Evolutionary conservation across 2,888 invertebrate genomes (phyloP).

Genomic region (Polyommatus icarus): DNA sequence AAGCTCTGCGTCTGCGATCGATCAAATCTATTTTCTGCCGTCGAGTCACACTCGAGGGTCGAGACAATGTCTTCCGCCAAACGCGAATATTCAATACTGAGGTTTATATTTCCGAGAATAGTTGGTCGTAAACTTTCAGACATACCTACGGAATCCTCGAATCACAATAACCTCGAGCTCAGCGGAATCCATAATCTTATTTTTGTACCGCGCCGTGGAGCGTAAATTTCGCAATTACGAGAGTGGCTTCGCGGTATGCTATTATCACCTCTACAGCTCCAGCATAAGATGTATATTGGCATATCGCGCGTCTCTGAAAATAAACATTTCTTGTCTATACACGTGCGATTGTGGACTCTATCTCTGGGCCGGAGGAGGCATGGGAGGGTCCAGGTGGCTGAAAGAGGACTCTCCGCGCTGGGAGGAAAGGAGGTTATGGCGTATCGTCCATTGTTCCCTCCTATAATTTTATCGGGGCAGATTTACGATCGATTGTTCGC

Average conservation of each 20-base stretch:
- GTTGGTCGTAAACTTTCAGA: slow-evolving; percentile 75
- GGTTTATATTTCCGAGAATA: slow-evolving; percentile 79
- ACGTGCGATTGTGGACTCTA: slow-evolving; percentile 77
- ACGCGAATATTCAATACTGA: slow-evolving; percentile 73
- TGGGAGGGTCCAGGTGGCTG: slow-evolving; percentile 59
- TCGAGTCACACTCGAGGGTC: slow-evolving; percentile 37
- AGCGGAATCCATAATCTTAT: slow-evolving; percentile 81
- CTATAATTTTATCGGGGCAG: slow-evolving; percentile 81
- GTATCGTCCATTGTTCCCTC: slow-evolving; percentile 77
- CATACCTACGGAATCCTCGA: slow-evolving; percentile 80
- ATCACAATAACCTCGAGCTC: slow-evolving; percentile 79
- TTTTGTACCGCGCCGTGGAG: slow-evolving; percentile 80
- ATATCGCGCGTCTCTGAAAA: slow-evolving; percentile 63
- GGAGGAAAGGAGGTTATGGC: slow-evolving; percentile 67
- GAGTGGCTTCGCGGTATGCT: slow-evolving; percentile 50
- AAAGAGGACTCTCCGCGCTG: slow-evolving; percentile 69
- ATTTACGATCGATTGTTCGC: slow-evolving; percentile 81
- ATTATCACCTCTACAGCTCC: slow-evolving; percentile 56
- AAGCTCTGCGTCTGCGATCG: not conserved
- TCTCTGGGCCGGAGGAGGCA: slow-evolving; percentile 69
- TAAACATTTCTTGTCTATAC: slow-evolving; percentile 77
- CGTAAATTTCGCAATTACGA: slow-evolving; percentile 80
- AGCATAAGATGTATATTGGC: slow-evolving; percentile 58
- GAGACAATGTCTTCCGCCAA: slow-evolving; percentile 72
- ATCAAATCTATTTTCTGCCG: slow-evolving; percentile 18